Base-by-base conservation (phyloP, 2,113 vertebrate species). In the Gracilinanus agilis region DNA sequence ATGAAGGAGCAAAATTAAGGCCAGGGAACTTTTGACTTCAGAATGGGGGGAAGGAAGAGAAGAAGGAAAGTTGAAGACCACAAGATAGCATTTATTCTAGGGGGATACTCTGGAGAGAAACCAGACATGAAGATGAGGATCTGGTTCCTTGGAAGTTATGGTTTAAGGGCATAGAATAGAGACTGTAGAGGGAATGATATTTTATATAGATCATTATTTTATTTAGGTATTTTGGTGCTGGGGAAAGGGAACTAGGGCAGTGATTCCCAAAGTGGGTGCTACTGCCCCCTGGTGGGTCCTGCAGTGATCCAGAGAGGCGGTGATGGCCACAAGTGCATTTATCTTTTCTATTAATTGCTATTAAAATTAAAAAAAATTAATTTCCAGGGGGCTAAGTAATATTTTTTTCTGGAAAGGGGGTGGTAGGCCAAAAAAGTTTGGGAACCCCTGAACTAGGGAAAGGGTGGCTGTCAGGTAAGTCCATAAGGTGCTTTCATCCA, bases 401-500 rank as follows among this genome's bases (percentile, higher is more conserved):
- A n/a, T n/a, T n/a, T n/a, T n/a, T n/a, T n/a, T n/a, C n/a, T n/a
- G n/a, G n/a, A n/a, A n/a, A n/a, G n/a, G n/a, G n/a, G n/a, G n/a
- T n/a, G n/a, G n/a, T n/a, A n/a, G n/a, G n/a, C n/a, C n/a, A n/a
- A n/a, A n/a, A n/a, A n/a, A n/a, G n/a, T n/a, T n/a, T n/a, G n/a
- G n/a, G n/a, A n/a, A n/a, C n/a, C n/a, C n/a, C n/a, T n/a, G 16
- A 83, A 40, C 6, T 83, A 19, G 16, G 67, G n/a, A 40, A 12
- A 83, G n/a, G 6, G 34, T 40, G 7, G 19, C 19, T 83, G 19
- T 83, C 67, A 83, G 9, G 19, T 23, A 83, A 83, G n/a, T 88
- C 89, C 89, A 55, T 27, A 23, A 61, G 89, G 24, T 90, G 2
- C 94, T 93, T 95, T 91, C 92, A 93, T 93, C 92, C 54, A 25